phyloP scores from a whole-genome alignment of 2,113 vertebrate genomes.

The Upupa epops region DNA sequence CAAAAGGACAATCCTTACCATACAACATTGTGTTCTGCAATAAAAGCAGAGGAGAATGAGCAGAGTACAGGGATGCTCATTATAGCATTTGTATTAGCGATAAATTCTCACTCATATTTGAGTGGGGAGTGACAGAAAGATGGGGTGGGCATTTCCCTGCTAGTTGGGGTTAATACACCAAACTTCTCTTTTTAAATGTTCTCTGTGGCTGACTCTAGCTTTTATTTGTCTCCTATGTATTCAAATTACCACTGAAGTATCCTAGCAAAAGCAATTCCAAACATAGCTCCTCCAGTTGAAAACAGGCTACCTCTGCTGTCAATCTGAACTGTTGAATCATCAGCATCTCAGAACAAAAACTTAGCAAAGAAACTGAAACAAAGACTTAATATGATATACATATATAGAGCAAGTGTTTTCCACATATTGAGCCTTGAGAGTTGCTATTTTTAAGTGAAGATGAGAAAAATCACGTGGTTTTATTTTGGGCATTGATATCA shows the following conservation, averaged over 20 bases:
- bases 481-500: not conserved
- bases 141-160: not conserved
- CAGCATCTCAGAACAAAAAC: not conserved
- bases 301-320: not conserved
- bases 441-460: not conserved
- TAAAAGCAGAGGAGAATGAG: not conserved
- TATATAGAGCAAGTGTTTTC: not conserved
- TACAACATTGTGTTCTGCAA: rapidly evolving
- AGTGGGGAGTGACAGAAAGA: not conserved
- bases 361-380: not conserved
- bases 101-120: not conserved
- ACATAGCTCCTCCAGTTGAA: not conserved
- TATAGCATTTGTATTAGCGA: not conserved
- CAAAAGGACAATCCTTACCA: not conserved
- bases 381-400: not conserved
- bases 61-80: rapidly evolving
- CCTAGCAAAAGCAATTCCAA: not conserved
- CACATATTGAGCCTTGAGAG: not conserved
- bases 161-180: not conserved
- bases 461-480: not conserved
- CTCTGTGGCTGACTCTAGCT: not conserved
- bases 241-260: not conserved
- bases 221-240: not conserved
- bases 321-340: not conserved
- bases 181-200: not conserved